These are phyloP conservation scores for Neomonachus schauinslandi DNA, from an alignment of 2,113 vertebrate genomes.

Conservation along the genomic window DNA sequence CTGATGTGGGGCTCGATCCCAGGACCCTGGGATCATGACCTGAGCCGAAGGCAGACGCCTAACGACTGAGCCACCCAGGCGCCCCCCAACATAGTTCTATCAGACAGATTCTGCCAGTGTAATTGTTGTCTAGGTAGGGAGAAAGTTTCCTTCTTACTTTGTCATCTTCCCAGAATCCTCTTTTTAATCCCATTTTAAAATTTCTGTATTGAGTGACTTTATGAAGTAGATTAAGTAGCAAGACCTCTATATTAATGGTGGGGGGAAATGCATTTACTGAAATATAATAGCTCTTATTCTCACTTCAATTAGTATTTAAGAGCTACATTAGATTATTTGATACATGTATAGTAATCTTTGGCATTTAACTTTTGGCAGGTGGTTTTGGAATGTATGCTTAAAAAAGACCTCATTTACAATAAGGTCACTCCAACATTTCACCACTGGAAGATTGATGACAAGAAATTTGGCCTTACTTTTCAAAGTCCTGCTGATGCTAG, in stretches of 20 bases:
- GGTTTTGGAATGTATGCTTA: slow-evolving; percentile 97
- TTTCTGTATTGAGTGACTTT: slow-evolving; percentile 1
- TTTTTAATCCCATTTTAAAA: neutral
- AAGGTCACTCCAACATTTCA: slow-evolving; percentile 99
- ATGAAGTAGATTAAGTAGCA: slow-evolving; percentile 23
- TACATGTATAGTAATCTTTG: slow-evolving; percentile 54
- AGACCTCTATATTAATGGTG: neutral
- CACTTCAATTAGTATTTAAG: slow-evolving; percentile 34
- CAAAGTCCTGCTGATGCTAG: slow-evolving; percentile 98
- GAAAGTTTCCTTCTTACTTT: neutral
- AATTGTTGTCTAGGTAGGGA: neutral
- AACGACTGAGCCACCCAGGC: too few species aligned
- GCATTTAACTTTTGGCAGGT: slow-evolving; percentile 87
- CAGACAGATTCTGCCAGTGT: neutral
- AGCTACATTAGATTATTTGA: neutral
- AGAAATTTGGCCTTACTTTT: slow-evolving; percentile 99
- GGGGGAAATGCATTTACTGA: neutral
- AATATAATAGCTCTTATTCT: neutral
- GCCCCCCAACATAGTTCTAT: neutral
- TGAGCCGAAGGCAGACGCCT: too few species aligned
- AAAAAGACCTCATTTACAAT: slow-evolving; percentile 98
- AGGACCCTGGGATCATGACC: too few species aligned
- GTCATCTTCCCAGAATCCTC: neutral
- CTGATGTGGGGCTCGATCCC: too few species aligned
- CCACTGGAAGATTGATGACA: slow-evolving; percentile 99